phyloP scores from a whole-genome alignment of 2,888 invertebrate genomes.

The Notocelia uddmanniana region DNA sequence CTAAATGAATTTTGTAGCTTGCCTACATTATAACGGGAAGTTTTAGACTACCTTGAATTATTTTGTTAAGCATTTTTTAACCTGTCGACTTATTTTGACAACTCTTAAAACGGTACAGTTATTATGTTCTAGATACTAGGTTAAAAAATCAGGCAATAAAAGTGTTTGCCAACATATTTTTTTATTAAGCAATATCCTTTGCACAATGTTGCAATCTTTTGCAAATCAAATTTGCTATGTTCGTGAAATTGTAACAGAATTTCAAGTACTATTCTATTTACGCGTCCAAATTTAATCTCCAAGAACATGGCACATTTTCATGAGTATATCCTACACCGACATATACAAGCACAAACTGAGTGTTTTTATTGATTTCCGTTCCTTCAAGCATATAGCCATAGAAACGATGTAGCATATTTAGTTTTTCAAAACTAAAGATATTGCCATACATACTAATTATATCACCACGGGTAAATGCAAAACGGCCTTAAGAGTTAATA shows the following conservation, averaged over 20 bases:
- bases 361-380: no score
- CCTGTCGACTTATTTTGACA: constrained; percentile 3
- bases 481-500: no score
- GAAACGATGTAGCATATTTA: no score
- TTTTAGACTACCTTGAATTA: background rate
- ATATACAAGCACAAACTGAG: no score
- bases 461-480: no score
- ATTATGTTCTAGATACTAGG: constrained; percentile 43
- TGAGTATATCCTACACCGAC: no score
- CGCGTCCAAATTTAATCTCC: no score
- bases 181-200: constrained; percentile 24
- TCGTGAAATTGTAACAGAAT: background rate
- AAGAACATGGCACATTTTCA: no score
- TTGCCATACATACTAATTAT: no score
- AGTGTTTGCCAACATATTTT: constrained; percentile 48
- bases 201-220: no score
- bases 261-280: background rate
- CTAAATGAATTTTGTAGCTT: constrained; percentile 7
- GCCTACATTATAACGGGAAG: background rate
- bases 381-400: no score
- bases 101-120: constrained; percentile 10
- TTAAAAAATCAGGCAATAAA: constrained; percentile 57
- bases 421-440: no score
- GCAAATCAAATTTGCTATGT: background rate
- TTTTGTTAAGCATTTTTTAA: constrained; percentile 4